Base-by-base conservation (phyloP, 2,888 invertebrate genomes). In the Tenthredo distinguenda region DNA sequence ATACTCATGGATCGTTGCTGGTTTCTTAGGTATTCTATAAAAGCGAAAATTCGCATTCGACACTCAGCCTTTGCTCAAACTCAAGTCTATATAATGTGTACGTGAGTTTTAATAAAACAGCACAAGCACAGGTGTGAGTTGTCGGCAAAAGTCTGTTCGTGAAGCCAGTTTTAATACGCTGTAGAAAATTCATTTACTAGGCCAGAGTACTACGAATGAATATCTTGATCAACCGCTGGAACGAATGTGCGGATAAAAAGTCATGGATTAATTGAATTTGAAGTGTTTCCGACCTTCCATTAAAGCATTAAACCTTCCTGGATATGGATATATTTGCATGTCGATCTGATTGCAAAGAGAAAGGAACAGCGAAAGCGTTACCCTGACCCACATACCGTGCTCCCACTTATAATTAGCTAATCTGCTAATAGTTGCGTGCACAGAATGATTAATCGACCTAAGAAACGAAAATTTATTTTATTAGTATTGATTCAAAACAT, bases 341-440 rank as follows among this genome's bases (percentile, higher is more conserved):
- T 55, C 55, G 55, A 77, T 77, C 55, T 77, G 77, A 77, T 77
- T 55, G 77, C 77, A 18, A 77, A 77, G 50, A 77, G 77, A 77
- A 77, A 50, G 77, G 77, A 77, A 77, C 50, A 55, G 77, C 50
- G 77, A 77, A 77, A 77, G 77, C 55, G 34, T 77, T 34, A 55
- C 77, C 55, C 55, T 77, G 47, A 77, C 77, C 55, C 77, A 31
- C 77, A 77, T 77, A 34, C 77, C 77, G 77, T 50, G n/a, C 77
- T 50, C 50, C 55, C 55, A 34, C 47, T 77, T 55, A 77, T 18
- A 77, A 77, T 50, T 50, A 77, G 55, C 77, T 55, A 77, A 55
- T 77, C 55, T n/a, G 31, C 40, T 34, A 55, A 77, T 21, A 77
- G n/a, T 55, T n/a, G 31, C 47, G 77, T 77, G 77, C 55, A 77